Conservation (phyloP, 2,888 invertebrate genomes). For the Drosophila borealis region DNA sequence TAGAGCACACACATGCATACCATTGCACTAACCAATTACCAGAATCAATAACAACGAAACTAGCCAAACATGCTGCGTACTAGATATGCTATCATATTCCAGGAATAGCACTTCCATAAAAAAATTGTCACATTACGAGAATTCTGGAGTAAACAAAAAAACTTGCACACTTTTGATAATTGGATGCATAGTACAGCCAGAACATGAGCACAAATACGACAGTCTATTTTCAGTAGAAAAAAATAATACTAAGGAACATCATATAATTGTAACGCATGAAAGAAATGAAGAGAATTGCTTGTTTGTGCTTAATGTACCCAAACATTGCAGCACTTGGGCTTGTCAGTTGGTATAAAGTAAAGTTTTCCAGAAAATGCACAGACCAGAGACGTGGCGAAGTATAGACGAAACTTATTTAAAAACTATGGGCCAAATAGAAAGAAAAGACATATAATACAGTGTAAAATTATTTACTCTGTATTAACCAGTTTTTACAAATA, state of each 20-base stretch:
- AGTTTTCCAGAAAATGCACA: conserved; percentile 42
- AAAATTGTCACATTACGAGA: conserved; percentile 17
- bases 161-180: conserved; percentile 61
- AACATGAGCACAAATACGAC: conserved; percentile 10
- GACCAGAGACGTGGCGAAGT: conserved; percentile 11
- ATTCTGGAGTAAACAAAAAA: conserved; percentile 4
- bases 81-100: conserved; percentile 26
- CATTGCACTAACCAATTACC: conserved; percentile 28
- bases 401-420: conserved; percentile 16
- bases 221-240: not conserved
- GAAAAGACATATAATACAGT: too few relatives aligned
- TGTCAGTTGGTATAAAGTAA: conserved; percentile 46
- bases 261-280: conserved; percentile 25
- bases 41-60: conserved; percentile 23
- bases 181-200: conserved; percentile 41
- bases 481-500: too few relatives aligned
- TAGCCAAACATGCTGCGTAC: conserved; percentile 13
- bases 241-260: conserved; percentile 15
- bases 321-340: conserved; percentile 44
- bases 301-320: conserved; percentile 67
- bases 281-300: conserved; percentile 67
- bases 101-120: conserved; percentile 25
- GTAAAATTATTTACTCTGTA: too few relatives aligned
- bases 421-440: conserved; percentile 10
- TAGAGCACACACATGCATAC: not conserved